Evolutionary conservation across 2,888 invertebrate species (phyloP), one percentile per base, ranked within the genome.

Genomic region (Melikaiella ostensackeni): DNA sequence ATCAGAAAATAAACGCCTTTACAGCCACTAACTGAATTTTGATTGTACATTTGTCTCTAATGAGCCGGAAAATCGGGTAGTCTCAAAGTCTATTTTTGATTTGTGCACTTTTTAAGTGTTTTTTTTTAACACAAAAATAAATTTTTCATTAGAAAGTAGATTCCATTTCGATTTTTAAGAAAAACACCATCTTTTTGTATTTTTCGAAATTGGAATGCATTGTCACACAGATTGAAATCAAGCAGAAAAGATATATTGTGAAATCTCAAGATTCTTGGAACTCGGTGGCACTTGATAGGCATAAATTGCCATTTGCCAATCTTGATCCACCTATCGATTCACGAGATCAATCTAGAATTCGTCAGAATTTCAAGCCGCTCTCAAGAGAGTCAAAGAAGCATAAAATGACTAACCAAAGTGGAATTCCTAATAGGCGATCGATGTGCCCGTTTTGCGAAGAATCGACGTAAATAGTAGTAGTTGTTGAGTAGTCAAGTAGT

Each of bases 291-390:
- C 24, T 57, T 8, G 24, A 57, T 7, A 50, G 8, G 21, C 11
- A 57, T n/a, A n/a, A n/a, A n/a, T n/a, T n/a, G n/a, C n/a, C n/a
- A n/a, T 57, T 24, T 24, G 57, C 3, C 24, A 57, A 57, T 24
- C 57, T 57, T 57, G 57, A 57, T 57, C 57, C 13, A 57, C 57
- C 57, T 57, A 57, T 57, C 57, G 57, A 24, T 57, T 57, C 57
- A 24, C 57, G 24, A 24, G 57, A 57, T 57, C 57, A 24, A 57
- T 57, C 57, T 57, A 57, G 21, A 57, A 57, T 57, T 57, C 13
- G 57, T 57, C 57, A 57, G 57, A 57, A 57, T 57, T 57, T 57
- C 11, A 57, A 57, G 1, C 13, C n/a, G 24, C 24, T 57, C 57
- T 57, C 24, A 11, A 24, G 21, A 57, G 24, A 57, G 57, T 4